Percentiles rank a stretch among this genome's conserved stretches.
These are phyloP conservation scores for Plestiodon gilberti DNA, from an alignment of 2,113 vertebrate species.

Conservation along the genomic window DNA sequence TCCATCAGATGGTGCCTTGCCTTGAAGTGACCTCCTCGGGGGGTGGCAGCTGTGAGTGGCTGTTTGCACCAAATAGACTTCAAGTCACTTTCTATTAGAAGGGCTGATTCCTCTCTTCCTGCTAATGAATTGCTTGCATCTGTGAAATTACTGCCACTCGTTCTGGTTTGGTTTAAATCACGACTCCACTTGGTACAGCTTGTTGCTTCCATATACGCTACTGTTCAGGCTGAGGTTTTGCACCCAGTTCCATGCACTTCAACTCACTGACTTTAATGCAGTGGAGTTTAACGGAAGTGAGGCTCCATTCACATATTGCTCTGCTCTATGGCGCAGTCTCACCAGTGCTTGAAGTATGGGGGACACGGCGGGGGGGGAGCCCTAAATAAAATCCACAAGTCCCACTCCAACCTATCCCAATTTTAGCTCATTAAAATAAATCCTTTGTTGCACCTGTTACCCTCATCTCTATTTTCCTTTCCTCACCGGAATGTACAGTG, in stretches of 20 bases:
- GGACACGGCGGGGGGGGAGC: too few species aligned
- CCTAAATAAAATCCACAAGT: too few species aligned
- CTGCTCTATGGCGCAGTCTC: neutral
- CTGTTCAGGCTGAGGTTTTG: neutral
- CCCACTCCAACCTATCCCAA: too few species aligned
- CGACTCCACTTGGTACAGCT: slow-evolving; percentile 19
- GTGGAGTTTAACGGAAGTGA: neutral
- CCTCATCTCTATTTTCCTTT: too few species aligned
- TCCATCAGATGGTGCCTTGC: slow-evolving; percentile 38
- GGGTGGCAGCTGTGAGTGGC: slow-evolving; percentile 59
- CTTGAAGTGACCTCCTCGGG: slow-evolving; percentile 26
- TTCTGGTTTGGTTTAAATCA: slow-evolving; percentile 67
- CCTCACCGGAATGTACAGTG: too few species aligned
- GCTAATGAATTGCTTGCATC: slow-evolving; percentile 67
- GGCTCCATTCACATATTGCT: neutral
- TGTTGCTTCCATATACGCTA: slow-evolving; percentile 52
- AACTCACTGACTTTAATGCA: neutral
- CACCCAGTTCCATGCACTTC: neutral
- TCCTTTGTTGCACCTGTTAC: too few species aligned
- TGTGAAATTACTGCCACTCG: slow-evolving; percentile 61
- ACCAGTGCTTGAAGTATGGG: neutral
- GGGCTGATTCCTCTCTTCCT: slow-evolving; percentile 31
- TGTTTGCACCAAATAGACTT: slow-evolving; percentile 57
- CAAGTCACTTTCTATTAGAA: slow-evolving; percentile 56
- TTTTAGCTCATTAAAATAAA: too few species aligned